Evolutionary conservation across 2,113 vertebrate species (phyloP).

Genomic region (Protobothrops mucrosquamatus): DNA sequence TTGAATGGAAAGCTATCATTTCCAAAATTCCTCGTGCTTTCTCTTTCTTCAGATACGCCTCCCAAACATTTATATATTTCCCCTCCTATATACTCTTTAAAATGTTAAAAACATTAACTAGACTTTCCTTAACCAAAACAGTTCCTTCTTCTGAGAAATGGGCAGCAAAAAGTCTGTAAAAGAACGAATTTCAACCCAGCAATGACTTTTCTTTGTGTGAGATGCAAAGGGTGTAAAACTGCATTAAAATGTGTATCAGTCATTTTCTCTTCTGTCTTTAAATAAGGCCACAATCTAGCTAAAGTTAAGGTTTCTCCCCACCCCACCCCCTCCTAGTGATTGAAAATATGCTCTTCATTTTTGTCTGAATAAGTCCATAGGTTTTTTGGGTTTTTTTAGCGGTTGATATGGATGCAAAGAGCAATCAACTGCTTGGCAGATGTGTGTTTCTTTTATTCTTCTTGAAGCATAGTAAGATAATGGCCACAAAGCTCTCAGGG

Average conservation of each 20-base stretch:
- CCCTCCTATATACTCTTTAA: neutral
- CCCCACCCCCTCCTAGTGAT: neutral
- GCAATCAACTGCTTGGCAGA: slow-evolving; percentile 3
- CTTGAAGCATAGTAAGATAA: slow-evolving; percentile 23
- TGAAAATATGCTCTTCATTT: neutral
- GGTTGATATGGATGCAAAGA: neutral
- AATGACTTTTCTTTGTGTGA: neutral
- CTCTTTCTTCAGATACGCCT: no score
- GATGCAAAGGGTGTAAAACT: neutral
- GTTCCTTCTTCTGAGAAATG: neutral
- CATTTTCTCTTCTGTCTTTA: neutral
- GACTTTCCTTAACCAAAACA: neutral
- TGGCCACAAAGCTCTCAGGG: slow-evolving; percentile 13
- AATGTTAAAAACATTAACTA: neutral
- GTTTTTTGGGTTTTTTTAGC: neutral
- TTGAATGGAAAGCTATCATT: neutral
- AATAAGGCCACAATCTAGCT: neutral
- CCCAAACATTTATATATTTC: neutral
- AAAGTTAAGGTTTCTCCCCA: neutral
- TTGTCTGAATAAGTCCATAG: neutral
- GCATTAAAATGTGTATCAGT: neutral
- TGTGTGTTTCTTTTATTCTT: neutral
- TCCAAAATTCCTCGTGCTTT: no score
- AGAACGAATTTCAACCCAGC: neutral
- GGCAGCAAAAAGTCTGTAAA: neutral